phyloP scores from a whole-genome alignment of 2,888 invertebrate genomes.

The Agrochola circellaris region DNA sequence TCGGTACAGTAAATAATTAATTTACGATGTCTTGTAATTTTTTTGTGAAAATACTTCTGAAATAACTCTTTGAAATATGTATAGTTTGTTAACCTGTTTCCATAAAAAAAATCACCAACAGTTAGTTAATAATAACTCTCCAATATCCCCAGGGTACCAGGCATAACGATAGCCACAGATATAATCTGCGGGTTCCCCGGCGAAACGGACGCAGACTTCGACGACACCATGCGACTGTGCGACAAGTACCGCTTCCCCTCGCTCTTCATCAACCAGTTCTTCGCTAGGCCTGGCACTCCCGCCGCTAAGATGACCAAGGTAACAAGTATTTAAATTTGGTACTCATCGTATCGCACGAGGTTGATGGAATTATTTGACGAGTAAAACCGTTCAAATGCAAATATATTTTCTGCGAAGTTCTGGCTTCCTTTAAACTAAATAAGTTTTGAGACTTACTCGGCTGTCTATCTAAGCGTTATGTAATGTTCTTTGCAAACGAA shows the following conservation, averaged over 20 bases:
- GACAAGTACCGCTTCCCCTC: conserved; percentile 96
- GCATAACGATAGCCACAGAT: conserved; percentile 98
- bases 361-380: background rate
- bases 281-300: conserved; percentile 98
- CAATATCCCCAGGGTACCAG: conserved; percentile 93
- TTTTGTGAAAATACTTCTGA: too few species aligned
- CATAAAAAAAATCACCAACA: too few species aligned
- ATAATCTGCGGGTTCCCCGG: conserved; percentile 99
- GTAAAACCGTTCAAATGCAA: background rate
- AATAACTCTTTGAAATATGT: too few species aligned
- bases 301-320: conserved; percentile 96
- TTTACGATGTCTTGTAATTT: too few species aligned
- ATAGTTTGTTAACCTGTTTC: too few species aligned
- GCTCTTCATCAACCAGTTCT: conserved; percentile 99
- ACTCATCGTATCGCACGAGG: background rate
- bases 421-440: background rate
- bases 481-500: background rate
- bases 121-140: background rate
- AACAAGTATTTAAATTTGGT: background rate
- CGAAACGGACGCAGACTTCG: conserved; percentile 97
- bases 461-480: background rate
- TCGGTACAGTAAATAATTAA: too few species aligned
- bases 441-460: background rate
- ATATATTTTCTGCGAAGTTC: background rate
- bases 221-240: conserved; percentile 96